phyloP scores from a whole-genome alignment of 92 coral and sea anemone genomes.

The Umimayanthus kanabou region DNA sequence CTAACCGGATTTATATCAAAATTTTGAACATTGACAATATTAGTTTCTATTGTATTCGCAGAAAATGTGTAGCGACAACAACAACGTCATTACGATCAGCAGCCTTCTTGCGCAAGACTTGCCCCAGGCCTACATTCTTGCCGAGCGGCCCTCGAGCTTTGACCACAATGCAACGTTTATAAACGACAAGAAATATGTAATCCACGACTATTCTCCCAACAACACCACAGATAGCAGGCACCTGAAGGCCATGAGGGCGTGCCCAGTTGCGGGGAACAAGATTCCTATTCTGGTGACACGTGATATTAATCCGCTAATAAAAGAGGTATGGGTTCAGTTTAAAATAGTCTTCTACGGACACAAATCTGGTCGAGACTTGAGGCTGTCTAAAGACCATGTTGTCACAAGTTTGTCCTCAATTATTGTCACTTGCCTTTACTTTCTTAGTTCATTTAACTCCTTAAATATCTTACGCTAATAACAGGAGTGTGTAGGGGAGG shows the following conservation, averaged over 20 bases:
- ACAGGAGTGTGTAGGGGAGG: no score
- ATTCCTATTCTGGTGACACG: slow-evolving; percentile 70
- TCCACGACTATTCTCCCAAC: slow-evolving; percentile 68
- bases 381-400: no score
- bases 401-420: no score
- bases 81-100: slow-evolving; percentile 68
- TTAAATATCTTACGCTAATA: no score
- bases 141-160: slow-evolving; percentile 77
- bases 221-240: slow-evolving; percentile 59
- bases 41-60: neutral
- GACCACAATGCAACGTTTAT: slow-evolving; percentile 64
- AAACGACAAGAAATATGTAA: slow-evolving; percentile 68
- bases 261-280: slow-evolving; percentile 79
- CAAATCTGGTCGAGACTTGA: no score
- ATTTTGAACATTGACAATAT: no score
- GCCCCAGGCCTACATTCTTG: slow-evolving; percentile 71
- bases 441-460: no score
- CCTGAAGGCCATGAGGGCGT: slow-evolving; percentile 74
- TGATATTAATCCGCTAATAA: slow-evolving; percentile 60
- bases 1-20: no score
- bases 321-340: slow-evolving; percentile 43
- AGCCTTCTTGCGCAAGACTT: slow-evolving; percentile 71
- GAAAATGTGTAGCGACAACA: slow-evolving; percentile 34
- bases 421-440: no score
- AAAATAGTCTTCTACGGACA: neutral